phyloP scores from a whole-genome alignment of 2,797 vertebrate genomes.

The Rhinogobio ventralis region DNA sequence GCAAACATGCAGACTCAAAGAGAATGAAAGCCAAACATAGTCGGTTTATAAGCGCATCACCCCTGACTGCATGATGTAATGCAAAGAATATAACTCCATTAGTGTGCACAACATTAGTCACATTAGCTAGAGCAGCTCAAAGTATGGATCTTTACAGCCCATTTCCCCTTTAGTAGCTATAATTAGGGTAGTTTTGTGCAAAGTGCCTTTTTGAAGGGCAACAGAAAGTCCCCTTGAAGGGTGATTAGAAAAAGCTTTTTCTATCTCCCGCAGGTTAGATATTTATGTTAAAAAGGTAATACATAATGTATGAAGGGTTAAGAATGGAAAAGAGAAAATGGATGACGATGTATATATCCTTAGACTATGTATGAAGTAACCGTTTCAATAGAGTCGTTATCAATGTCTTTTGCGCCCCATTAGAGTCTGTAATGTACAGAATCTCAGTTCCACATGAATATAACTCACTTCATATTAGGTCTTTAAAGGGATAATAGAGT shows the following conservation, averaged over 20 bases:
- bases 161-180: conserved; percentile 49
- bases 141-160: conserved; percentile 55
- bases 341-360: background rate
- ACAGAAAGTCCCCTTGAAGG: conserved; percentile 53
- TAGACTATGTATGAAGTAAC: background rate
- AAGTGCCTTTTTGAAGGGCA: conserved; percentile 52
- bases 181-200: conserved; percentile 44
- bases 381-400: conserved; percentile 17
- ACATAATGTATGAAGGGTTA: conserved; percentile 50
- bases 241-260: conserved; percentile 51
- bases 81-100: conserved; percentile 37
- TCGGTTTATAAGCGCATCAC: background rate
- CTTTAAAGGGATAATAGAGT: conserved; percentile 27
- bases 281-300: conserved; percentile 55
- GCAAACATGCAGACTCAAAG: background rate
- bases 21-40: background rate
- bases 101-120: conserved; percentile 53
- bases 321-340: conserved; percentile 17
- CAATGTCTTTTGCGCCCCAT: conserved; percentile 1
- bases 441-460: conserved; percentile 7
- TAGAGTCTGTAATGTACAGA: conserved; percentile 11
- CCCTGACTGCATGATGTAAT: conserved; percentile 34
- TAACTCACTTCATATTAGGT: conserved; percentile 23
- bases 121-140: conserved; percentile 29
- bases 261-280: conserved; percentile 48